Evolutionary conservation across 30 jellyfish, hydroid and myxozoan genomes (phyloP), one percentile per base, ranked within the genome.

Genomic region (Nemopilema nomurai): DNA sequence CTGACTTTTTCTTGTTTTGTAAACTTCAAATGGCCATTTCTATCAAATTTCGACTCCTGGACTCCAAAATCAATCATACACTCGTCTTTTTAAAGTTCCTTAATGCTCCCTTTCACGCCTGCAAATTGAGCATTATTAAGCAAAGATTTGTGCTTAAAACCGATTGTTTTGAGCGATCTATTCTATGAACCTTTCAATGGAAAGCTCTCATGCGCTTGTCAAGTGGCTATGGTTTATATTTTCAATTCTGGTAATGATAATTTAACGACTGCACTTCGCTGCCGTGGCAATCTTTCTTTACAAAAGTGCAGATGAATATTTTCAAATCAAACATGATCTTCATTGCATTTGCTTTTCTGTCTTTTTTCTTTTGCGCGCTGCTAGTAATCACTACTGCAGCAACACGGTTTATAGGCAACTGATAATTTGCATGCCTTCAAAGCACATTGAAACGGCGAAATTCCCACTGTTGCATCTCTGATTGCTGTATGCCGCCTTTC

Each of bases 11-110:
- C 71, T 69, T 77, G 33, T 77, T 77, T 77, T 62, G 76, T 62
- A 77, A 77, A 77, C 87, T 77, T 64, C 51, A 77, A 19, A 57
- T 77, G 78, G 23, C 51, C 69, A 49, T 77, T 77, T 77, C 87
- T 77, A 77, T 77, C 87, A 63, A 77, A 77, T 27, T 77, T 77
- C 30, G 67, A 77, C 76, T 77, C 75, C 87, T 77, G 87, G 87
- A 77, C 87, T 77, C 87, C 78, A 63, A 57, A 66, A 17, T 53
- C 77, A 77, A 77, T 77, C 78, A 62, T 62, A 20, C 67, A 32
- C 51, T 57, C 71, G 87, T 32, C 87, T 77, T 77, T 76, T 62
- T 33, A 24, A 49, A 69, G 41, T 62, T 77, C 62, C 68, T 75
- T 51, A 52, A 77, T 68, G 27, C 20, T 77, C 62, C 26, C 71